These are phyloP conservation scores for Magallana angulata DNA, from an alignment of 1,140 invertebrate genomes.

Conservation along the genomic window DNA sequence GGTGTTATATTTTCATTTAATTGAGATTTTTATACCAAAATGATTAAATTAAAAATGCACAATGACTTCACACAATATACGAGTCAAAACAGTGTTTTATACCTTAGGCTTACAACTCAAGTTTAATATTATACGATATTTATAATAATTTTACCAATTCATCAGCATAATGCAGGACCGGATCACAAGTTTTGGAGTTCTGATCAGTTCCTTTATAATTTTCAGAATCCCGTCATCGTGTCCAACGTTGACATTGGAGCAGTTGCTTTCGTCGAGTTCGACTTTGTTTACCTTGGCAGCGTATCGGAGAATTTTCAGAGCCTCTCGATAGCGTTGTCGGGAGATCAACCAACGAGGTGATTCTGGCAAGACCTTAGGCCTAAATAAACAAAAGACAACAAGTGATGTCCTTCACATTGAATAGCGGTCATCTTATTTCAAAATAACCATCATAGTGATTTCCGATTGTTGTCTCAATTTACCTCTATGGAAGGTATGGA, in stretches of 20 bases:
- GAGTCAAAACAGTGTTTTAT: no score
- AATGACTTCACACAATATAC: no score
- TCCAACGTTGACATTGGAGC: not conserved
- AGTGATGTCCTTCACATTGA: no score
- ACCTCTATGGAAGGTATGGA: no score
- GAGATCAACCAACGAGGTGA: constrained; percentile 74
- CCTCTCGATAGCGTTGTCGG: constrained; percentile 66
- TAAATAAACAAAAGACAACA: not conserved
- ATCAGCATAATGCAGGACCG: not conserved
- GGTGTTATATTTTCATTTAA: not conserved
- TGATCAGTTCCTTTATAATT: constrained; percentile 26
- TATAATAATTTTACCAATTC: not conserved
- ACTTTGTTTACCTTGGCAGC: constrained; percentile 69
- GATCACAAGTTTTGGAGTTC: not conserved
- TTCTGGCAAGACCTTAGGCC: constrained; percentile 69
- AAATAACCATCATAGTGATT: no score
- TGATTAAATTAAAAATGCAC: no score
- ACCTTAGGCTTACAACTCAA: no score
- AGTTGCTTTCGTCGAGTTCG: constrained; percentile 49
- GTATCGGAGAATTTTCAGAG: constrained; percentile 64
- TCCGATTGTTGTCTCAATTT: no score
- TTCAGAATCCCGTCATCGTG: constrained; percentile 15
- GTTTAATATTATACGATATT: no score
- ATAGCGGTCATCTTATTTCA: no score
- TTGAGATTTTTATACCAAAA: no score